Evolutionary conservation across 2,113 vertebrate genomes (phyloP), one percentile per base, ranked within the genome.

Genomic region (Motacilla tschutschensis): DNA sequence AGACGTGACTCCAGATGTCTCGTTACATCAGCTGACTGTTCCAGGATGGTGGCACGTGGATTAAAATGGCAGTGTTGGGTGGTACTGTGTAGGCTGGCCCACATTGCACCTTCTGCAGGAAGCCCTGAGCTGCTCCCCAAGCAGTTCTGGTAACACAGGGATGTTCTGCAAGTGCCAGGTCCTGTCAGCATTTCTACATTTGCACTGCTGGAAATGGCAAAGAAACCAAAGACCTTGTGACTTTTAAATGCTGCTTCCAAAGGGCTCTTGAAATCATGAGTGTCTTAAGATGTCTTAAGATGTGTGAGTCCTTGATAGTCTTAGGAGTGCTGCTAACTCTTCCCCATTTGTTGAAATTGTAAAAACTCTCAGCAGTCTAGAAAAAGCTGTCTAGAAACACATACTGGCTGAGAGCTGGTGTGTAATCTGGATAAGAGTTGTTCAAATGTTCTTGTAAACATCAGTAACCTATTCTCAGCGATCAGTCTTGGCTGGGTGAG

Each of bases 11-110:
- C 19, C 29, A 64, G 46, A 9, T 40, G 17, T 40, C 18, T 26
- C 7, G 0, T 14, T 14, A 28, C 38, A 51, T 59, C 25, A 47
- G 35, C 17, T 10, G 2, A 26, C 8, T 62, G 43, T 9, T 38
- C n/a, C 17, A 0, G 9, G 15, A 50, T 0, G 1, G 40, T 29
- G 31, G 35, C 8, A 25, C 2, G 3, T 50, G 40, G 9, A 17
- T 76, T 72, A 14, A 35, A 85, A 24, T 17, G 8, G 40, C 36
- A 20, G 7, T 24, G 38, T 47, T 83, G 58, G 2, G 1, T 9
- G 21, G 18, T 6, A 5, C 33, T 55, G 10, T 29, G 17, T n/a
- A 29, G 67, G 0, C 36, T 73, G 41, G 6, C 16, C 29, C 1
- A 2, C 21, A 9, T 29, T 2, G 0, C 43, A 9, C 51, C n/a